Conservation (phyloP, 2,113 vertebrate species). For the Copsychus sechellarum region DNA sequence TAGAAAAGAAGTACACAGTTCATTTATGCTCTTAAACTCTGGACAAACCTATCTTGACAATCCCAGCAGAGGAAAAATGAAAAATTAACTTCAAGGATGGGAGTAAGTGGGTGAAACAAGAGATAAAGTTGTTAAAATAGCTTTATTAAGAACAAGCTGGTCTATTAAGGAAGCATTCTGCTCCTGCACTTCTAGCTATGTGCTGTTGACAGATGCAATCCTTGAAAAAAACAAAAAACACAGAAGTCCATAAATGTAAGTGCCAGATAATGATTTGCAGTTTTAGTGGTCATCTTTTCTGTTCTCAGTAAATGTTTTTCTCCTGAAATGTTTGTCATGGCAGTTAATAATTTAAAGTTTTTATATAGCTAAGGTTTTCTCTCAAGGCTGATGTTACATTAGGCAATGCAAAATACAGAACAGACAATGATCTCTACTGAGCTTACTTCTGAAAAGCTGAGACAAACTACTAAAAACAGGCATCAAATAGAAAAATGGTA, state of each 20-base stretch:
- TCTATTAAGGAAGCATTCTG: background rate
- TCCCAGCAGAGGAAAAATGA: background rate
- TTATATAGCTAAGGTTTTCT: background rate
- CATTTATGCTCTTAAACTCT: background rate
- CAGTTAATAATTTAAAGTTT: constrained; percentile 5
- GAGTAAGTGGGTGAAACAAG: background rate
- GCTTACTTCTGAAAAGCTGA: background rate
- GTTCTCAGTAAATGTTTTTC: background rate
- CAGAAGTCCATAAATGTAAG: background rate
- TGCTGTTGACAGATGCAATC: background rate
- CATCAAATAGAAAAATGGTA: background rate
- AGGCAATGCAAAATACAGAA: background rate
- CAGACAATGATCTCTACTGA: background rate
- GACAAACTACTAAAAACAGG: constrained; percentile 4
- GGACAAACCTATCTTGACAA: background rate
- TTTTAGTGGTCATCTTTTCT: background rate
- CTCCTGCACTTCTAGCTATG: background rate
- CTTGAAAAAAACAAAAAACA: background rate
- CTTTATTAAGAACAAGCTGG: background rate
- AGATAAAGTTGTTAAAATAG: background rate
- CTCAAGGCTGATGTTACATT: background rate
- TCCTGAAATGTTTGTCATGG: background rate
- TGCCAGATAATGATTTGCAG: background rate
- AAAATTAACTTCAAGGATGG: background rate
- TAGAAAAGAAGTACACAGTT: background rate